Evolutionary conservation across 2,113 vertebrate genomes (phyloP).

Genomic region (Ceyx melanurus): DNA sequence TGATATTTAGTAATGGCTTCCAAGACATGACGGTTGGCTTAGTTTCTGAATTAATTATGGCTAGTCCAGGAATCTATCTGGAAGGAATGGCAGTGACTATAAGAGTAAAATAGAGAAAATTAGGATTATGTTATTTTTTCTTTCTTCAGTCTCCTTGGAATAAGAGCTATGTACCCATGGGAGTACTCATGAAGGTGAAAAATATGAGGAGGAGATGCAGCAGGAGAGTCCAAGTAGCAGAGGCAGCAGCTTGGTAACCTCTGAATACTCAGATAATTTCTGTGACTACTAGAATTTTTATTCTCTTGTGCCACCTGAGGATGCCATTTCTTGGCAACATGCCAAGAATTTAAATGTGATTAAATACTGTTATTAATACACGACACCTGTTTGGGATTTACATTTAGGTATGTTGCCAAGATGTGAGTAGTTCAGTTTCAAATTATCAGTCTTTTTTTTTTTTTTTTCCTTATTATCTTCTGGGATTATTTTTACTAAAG

Average conservation of each 20-base stretch:
- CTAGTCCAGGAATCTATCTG: background rate
- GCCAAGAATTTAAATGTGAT: too few relatives aligned
- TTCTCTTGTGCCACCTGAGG: background rate
- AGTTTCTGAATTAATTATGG: background rate
- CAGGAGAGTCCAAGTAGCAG: background rate
- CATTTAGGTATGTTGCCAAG: background rate
- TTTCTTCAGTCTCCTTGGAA: background rate
- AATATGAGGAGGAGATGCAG: background rate
- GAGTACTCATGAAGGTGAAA: background rate
- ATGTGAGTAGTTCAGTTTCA: background rate
- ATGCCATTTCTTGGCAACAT: too few relatives aligned
- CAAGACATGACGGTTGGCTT: background rate
- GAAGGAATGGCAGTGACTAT: background rate
- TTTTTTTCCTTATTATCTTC: background rate
- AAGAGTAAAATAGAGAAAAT: background rate
- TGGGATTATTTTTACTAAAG: background rate
- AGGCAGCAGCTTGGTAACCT: background rate
- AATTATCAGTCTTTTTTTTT: background rate
- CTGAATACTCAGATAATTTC: background rate
- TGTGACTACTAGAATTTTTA: background rate
- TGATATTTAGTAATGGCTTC: background rate
- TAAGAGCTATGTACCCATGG: background rate
- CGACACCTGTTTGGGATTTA: background rate
- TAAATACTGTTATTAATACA: too few relatives aligned
- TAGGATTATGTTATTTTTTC: background rate